Conservation (phyloP, 2,797 vertebrate species). For the Coilia nasus region DNA sequence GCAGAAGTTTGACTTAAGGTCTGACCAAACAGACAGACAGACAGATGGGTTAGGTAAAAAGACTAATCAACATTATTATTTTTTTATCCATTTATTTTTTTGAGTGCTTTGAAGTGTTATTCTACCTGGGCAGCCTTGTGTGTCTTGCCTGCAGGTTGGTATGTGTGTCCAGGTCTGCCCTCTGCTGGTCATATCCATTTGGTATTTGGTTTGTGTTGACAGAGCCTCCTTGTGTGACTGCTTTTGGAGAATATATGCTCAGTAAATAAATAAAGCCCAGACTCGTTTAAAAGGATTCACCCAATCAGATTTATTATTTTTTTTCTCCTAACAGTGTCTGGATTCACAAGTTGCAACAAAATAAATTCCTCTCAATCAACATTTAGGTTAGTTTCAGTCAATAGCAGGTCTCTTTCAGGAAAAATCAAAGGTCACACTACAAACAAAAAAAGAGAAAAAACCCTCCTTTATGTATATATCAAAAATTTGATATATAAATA, state of each 20-base stretch:
- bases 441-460: slow-evolving; percentile 56
- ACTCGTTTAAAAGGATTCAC: slow-evolving; percentile 66
- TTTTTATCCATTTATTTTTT: background rate
- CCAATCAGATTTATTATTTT: slow-evolving; percentile 80
- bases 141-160: background rate
- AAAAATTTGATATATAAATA: slow-evolving; percentile 67
- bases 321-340: slow-evolving; percentile 60
- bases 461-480: slow-evolving; percentile 59
- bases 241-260: background rate
- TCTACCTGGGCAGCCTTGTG: background rate
- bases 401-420: slow-evolving; percentile 63
- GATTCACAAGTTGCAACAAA: slow-evolving; percentile 76
- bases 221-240: background rate
- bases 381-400: slow-evolving; percentile 63
- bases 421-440: slow-evolving; percentile 65
- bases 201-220: background rate
- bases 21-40: background rate
- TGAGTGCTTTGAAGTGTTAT: background rate
- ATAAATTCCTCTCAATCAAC: slow-evolving; percentile 65
- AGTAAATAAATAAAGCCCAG: slow-evolving; percentile 44
- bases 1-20: background rate
- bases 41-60: background rate
- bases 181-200: background rate
- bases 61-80: too few species aligned
- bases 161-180: background rate